These are phyloP conservation scores for Caenorhabditis wallacei DNA, from an alignment of 2,888 invertebrate genomes.

Conservation along the genomic window DNA sequence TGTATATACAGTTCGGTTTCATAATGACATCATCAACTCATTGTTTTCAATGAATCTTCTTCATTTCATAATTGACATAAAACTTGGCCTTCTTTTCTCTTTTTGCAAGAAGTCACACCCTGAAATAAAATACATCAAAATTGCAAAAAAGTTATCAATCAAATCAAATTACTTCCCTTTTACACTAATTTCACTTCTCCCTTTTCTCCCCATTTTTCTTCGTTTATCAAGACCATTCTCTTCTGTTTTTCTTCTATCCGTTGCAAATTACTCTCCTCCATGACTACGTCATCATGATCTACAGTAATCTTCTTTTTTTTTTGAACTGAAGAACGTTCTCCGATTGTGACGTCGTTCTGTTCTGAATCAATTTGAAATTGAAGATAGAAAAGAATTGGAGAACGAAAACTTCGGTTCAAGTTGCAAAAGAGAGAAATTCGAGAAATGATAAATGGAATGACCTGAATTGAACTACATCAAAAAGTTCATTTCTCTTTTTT, in stretches of 20 bases:
- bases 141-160: slow-evolving; percentile 31
- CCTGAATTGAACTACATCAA: slow-evolving; percentile 1
- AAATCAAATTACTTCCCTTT: slow-evolving; percentile 46
- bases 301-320: no score
- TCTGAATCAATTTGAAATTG: not conserved
- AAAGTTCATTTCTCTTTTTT: not conserved
- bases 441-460: slow-evolving; percentile 14
- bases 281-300: slow-evolving; percentile 29
- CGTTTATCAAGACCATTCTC: not conserved
- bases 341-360: no score
- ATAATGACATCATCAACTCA: slow-evolving; percentile 32
- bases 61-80: not conserved
- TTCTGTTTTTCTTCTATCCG: slow-evolving; percentile 1
- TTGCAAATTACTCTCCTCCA: slow-evolving; percentile 4
- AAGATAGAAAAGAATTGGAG: not conserved
- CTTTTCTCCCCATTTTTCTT: not conserved
- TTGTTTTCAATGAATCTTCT: slow-evolving; percentile 2
- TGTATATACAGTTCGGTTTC: slow-evolving; percentile 30
- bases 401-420: not conserved
- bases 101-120: not conserved
- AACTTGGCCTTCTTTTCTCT: not conserved
- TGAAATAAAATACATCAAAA: slow-evolving; percentile 9
- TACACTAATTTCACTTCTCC: slow-evolving; percentile 29
- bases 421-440: not conserved
- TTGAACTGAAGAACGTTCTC: no score